Conservation (phyloP, 2,888 invertebrate genomes). For the Dolomedes plantarius region DNA sequence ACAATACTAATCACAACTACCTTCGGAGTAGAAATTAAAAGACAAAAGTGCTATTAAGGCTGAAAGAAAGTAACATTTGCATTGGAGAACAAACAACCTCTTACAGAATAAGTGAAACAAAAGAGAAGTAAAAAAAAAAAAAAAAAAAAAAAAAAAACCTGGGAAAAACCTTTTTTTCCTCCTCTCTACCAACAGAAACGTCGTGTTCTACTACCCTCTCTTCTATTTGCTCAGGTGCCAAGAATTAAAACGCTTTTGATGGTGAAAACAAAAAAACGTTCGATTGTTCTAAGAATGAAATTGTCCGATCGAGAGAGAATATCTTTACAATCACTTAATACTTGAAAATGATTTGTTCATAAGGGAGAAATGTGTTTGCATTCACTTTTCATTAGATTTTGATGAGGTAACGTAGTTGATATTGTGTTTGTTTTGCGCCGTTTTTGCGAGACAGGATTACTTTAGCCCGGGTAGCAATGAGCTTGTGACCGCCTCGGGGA, state of each 20-base stretch:
- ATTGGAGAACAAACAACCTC: neutral
- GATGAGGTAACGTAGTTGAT: neutral
- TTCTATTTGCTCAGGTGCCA: conserved; percentile 63
- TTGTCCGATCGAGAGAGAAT: neutral
- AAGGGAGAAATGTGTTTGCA: neutral
- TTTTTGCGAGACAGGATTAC: too few species aligned
- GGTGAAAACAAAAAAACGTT: conserved; percentile 1
- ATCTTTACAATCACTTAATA: neutral
- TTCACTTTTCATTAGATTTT: neutral
- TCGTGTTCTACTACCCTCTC: conserved; percentile 11
- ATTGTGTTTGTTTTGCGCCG: neutral
- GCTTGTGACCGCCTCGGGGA: too few species aligned
- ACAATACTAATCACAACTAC: too few species aligned
- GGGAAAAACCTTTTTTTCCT: conserved; percentile 5
- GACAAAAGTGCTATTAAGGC: neutral
- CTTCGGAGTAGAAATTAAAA: too few species aligned
- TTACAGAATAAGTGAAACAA: neutral
- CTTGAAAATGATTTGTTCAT: neutral
- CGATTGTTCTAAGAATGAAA: conserved; percentile 15
- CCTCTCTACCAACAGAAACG: too few species aligned
- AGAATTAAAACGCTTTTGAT: conserved; percentile 40
- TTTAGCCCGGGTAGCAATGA: too few species aligned
- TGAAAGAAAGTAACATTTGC: neutral
- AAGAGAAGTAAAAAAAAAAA: neutral
- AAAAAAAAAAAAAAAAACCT: neutral